Base-by-base conservation (phyloP, 1,140 invertebrate genomes). In the Drosophila bipectinata region DNA sequence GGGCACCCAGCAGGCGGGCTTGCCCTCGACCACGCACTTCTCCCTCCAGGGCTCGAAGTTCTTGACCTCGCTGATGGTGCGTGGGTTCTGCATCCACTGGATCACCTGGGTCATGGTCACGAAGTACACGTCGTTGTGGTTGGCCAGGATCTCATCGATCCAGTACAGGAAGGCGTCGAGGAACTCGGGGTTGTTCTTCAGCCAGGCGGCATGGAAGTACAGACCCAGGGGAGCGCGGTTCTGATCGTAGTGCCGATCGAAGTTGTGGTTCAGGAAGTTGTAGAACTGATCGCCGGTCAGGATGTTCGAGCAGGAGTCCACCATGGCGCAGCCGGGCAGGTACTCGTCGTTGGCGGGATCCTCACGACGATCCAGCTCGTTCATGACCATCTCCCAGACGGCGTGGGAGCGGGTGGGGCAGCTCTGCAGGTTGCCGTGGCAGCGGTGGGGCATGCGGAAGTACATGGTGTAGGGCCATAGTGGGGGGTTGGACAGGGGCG, bases 301-400 rank as follows among this genome's bases (percentile, higher is more conserved):
- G 79, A 98, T 98, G 92, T 98, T 98, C 60, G 97, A 98, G 93
- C 98, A 99, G 21, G 97, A 98, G 92, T 99, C 98, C 1, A 98
- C 97, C 98, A 98, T 98, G 74, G 97, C 97, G 85, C 98, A 99
- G 45, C 98, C 98, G 3, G 97, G 97, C 3, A 98, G 92, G 79
- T 97, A 97, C 91, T 98, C 97, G 88, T 98, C 97, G 84, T 97
- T 97, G 69, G 93, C 95, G 0, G 97, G 97, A 91, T 98, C 97
- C 92, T 98, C 98, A 66, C 98, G 94, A 67, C 97, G 94, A 93
- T 98, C 97, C 78, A 98, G 92, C 91, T 98, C 97, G 91, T 98
- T 98, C 96, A 98, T 97, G n/a, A 98, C 97, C 97, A 98, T 98
- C 93, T 98, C 98, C 98, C 98, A 98, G 9, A 98, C 97, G 24